These are phyloP conservation scores for Steinernema hermaphroditum DNA, from an alignment of 2,888 invertebrate species.

Conservation along the genomic window DNA sequence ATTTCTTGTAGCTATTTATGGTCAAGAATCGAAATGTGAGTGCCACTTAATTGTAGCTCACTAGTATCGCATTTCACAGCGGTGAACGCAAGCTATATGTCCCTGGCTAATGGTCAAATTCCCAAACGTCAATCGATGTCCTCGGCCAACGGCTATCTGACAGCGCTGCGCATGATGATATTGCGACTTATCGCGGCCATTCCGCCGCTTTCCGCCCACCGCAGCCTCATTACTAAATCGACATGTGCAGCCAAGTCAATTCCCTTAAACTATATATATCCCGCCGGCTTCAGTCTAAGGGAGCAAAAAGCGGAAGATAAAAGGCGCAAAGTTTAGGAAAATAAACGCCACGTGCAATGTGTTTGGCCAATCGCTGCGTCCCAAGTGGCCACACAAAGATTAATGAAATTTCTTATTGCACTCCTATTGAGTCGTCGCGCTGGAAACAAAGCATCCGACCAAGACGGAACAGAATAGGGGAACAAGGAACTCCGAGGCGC, in stretches of 20 bases:
- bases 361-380: neutral
- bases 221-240: neutral
- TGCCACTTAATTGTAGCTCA: no score
- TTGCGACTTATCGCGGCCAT: neutral
- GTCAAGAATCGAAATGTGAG: no score
- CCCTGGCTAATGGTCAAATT: no score
- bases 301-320: neutral
- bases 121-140: no score
- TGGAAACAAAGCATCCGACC: no score
- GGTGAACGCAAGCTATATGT: no score
- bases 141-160: no score
- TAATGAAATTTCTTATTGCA: constrained; percentile 2
- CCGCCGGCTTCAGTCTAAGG: neutral
- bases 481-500: no score
- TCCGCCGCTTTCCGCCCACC: neutral
- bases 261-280: neutral
- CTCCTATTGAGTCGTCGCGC: neutral
- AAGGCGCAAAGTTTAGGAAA: neutral
- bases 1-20: no score
- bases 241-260: neutral
- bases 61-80: no score
- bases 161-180: no score
- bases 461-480: no score
- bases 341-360: neutral
- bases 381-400: neutral